phyloP scores from a whole-genome alignment of 2,113 vertebrate genomes.

The Pluvialis apricaria region DNA sequence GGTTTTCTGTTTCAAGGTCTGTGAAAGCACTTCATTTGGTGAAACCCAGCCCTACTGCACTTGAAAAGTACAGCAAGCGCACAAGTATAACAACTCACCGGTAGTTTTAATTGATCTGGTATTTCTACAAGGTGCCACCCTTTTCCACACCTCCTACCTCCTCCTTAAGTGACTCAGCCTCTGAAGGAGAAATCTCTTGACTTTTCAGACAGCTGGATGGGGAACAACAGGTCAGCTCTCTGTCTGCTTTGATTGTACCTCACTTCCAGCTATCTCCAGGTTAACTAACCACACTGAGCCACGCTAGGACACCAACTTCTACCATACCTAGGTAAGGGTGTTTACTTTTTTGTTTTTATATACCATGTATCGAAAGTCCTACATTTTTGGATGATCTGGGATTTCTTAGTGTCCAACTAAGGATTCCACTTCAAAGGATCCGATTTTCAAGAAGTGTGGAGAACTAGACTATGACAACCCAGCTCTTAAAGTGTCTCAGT shows the following conservation, averaged over 20 bases:
- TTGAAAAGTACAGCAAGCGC: constrained; percentile 48
- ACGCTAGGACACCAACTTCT: neutral
- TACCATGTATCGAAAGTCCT: neutral
- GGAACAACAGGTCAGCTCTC: constrained; percentile 7
- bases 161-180: constrained; percentile 78
- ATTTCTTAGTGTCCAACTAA: neutral
- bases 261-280: neutral
- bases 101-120: constrained; percentile 69
- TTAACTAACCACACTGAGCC: neutral
- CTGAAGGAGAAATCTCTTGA: constrained; percentile 54
- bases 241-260: neutral
- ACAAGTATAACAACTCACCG: constrained; percentile 1
- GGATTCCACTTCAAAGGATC: neutral
- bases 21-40: neutral
- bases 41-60: neutral
- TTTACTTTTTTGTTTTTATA: neutral
- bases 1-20: neutral
- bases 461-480: neutral
- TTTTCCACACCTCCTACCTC: constrained; percentile 77
- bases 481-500: neutral
- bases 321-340: constrained; percentile 57
- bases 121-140: constrained; percentile 83
- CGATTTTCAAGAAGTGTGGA: neutral
- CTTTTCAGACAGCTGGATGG: constrained; percentile 54
- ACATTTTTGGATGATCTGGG: neutral